A percentile compares a stretch with the other conserved stretches of the same genome.
These are phyloP conservation scores for Mythimna vitellina DNA, from an alignment of 2,888 invertebrate species.

Conservation along the genomic window DNA sequence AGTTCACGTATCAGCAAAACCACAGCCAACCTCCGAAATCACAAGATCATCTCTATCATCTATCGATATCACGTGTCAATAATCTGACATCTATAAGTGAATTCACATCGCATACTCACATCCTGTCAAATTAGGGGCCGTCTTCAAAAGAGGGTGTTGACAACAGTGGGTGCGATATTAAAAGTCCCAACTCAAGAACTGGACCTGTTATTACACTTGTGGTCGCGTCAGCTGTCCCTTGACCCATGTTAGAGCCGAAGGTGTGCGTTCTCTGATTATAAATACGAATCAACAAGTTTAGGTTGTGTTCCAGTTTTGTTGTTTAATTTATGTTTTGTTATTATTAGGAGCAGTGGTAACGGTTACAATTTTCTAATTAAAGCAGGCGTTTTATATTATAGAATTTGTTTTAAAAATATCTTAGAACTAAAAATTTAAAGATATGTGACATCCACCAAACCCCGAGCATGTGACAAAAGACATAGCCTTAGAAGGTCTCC, in stretches of 20 bases:
- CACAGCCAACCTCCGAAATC: conserved; percentile 1
- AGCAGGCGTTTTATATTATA: no score
- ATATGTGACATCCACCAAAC: no score
- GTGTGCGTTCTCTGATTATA: conserved; percentile 61
- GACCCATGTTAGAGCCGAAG: conserved; percentile 76
- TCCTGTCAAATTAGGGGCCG: conserved; percentile 73
- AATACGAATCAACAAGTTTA: conserved; percentile 77
- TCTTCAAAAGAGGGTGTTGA: conserved; percentile 70
- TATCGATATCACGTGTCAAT: conserved; percentile 32
- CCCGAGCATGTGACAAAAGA: no score
- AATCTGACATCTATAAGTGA: conserved; percentile 46
- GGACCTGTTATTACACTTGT: conserved; percentile 72
- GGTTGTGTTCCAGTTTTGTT: conserved; percentile 28
- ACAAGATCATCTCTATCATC: conserved; percentile 6
- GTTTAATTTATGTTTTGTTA: conserved; percentile 27
- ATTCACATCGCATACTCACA: conserved; percentile 58
- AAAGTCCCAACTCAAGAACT: conserved; percentile 79
- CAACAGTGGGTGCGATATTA: conserved; percentile 75
- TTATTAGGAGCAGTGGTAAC: neutral
- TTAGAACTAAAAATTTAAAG: no score
- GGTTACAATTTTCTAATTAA: no score
- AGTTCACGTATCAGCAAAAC: neutral
- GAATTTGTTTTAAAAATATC: no score
- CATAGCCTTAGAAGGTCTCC: no score
- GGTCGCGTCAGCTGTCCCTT: conserved; percentile 79